Evolutionary conservation across 2,797 vertebrate genomes (phyloP).

Genomic region (Pelodytes ibericus): DNA sequence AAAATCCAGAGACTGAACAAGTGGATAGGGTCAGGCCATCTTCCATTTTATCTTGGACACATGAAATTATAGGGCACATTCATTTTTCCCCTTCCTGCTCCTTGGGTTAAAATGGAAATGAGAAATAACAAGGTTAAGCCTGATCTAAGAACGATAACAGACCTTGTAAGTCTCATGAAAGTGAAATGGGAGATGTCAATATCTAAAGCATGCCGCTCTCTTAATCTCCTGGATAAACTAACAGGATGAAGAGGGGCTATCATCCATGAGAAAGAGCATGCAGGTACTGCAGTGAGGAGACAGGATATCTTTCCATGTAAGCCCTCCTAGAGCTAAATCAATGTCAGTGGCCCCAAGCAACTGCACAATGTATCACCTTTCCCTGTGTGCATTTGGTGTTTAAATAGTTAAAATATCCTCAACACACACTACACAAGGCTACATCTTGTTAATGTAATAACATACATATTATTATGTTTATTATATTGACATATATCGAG

Average conservation of each 20-base stretch:
- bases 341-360: slow-evolving; percentile 36
- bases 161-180: slow-evolving; percentile 58
- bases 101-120: slow-evolving; percentile 56
- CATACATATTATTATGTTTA: too few relatives aligned
- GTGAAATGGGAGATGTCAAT: slow-evolving; percentile 57
- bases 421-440: too few relatives aligned
- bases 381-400: not conserved
- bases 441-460: too few relatives aligned
- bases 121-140: slow-evolving; percentile 58
- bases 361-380: slow-evolving; percentile 22
- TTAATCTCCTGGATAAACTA: slow-evolving; percentile 56
- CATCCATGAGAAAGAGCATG: slow-evolving; percentile 55
- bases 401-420: not conserved
- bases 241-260: slow-evolving; percentile 54
- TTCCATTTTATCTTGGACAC: slow-evolving; percentile 55
- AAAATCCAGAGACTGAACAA: slow-evolving; percentile 47
- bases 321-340: slow-evolving; percentile 45
- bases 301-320: slow-evolving; percentile 48
- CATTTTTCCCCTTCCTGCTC: slow-evolving; percentile 50
- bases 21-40: slow-evolving; percentile 53
- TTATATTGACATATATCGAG: too few relatives aligned
- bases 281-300: slow-evolving; percentile 47
- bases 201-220: slow-evolving; percentile 57
- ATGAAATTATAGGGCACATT: slow-evolving; percentile 56
- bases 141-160: slow-evolving; percentile 57